Evolutionary conservation across 1,140 invertebrate genomes (phyloP).

Genomic region (Neuroterus valhalla): DNA sequence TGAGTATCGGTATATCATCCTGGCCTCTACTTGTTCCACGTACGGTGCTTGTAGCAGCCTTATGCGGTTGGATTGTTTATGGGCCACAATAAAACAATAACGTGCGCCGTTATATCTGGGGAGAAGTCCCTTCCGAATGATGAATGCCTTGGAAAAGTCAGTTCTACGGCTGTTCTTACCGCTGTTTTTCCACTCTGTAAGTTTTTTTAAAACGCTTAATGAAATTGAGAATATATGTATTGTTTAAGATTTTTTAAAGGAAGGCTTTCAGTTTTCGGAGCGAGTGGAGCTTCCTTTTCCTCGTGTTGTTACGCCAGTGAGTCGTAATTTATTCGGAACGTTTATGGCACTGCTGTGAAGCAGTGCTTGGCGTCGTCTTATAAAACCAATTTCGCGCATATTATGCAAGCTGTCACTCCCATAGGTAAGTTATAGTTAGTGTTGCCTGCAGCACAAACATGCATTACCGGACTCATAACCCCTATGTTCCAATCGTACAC

Average conservation of each 20-base stretch:
- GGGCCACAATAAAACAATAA: conserved; percentile 67
- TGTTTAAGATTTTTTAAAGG: neutral
- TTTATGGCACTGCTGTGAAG: conserved; percentile 73
- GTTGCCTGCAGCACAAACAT: conserved; percentile 65
- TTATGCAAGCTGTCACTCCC: conserved; percentile 74
- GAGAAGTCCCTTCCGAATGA: neutral
- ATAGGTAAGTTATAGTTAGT: conserved; percentile 70
- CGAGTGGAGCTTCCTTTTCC: conserved; percentile 23
- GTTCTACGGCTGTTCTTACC: conserved; percentile 32
- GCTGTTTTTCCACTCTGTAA: neutral
- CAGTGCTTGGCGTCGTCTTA: conserved; percentile 71
- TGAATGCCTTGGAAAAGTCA: neutral
- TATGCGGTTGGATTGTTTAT: conserved; percentile 60
- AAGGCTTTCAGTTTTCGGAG: conserved; percentile 16
- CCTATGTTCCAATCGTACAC: conserved; percentile 50
- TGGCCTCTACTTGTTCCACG: conserved; percentile 40
- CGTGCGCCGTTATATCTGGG: conserved; percentile 38
- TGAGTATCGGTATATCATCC: conserved; percentile 65
- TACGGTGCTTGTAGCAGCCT: conserved; percentile 19
- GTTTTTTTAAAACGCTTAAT: neutral
- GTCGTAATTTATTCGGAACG: conserved; percentile 70
- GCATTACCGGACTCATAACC: conserved; percentile 56
- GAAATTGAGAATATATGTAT: neutral
- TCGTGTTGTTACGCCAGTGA: conserved; percentile 60
- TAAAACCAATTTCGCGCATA: conserved; percentile 75